Conservation (phyloP, 2,797 vertebrate species). For the Oophaga sylvatica region DNA sequence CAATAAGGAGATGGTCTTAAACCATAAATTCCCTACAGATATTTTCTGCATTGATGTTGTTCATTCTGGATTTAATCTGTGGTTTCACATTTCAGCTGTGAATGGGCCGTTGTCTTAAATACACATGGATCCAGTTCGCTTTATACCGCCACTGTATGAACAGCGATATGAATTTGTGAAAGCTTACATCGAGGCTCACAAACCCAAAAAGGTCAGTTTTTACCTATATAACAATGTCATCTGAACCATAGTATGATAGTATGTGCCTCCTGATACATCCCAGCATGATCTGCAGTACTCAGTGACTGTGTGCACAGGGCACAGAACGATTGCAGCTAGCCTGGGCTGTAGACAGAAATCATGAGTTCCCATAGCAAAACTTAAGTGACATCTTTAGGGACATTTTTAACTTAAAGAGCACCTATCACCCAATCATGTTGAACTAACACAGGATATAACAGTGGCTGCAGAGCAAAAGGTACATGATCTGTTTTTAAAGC, state of each 20-base stretch:
- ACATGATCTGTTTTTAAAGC: too few relatives aligned
- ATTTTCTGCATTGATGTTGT: neutral
- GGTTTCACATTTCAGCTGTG: neutral
- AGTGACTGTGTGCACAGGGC: neutral
- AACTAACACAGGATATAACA: too few relatives aligned
- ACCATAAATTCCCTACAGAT: neutral
- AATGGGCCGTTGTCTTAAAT: neutral
- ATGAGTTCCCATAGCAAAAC: too few relatives aligned
- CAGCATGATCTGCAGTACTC: neutral
- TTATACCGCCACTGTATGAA: constrained; percentile 84
- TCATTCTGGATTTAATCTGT: neutral
- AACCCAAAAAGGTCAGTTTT: constrained; percentile 82
- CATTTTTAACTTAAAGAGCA: too few relatives aligned
- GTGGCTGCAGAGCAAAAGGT: too few relatives aligned
- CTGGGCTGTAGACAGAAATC: neutral
- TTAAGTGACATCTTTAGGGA: too few relatives aligned
- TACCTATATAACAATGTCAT: neutral
- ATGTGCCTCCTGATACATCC: neutral
- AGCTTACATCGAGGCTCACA: constrained; percentile 79
- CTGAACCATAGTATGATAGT: neutral
- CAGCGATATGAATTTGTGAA: constrained; percentile 87
- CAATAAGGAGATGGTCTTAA: too few relatives aligned
- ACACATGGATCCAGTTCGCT: constrained; percentile 66
- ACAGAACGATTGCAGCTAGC: neutral
- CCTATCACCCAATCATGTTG: too few relatives aligned